These are phyloP conservation scores for Rhinogobio ventralis DNA, from an alignment of 2,797 vertebrate genomes.

Conservation along the genomic window DNA sequence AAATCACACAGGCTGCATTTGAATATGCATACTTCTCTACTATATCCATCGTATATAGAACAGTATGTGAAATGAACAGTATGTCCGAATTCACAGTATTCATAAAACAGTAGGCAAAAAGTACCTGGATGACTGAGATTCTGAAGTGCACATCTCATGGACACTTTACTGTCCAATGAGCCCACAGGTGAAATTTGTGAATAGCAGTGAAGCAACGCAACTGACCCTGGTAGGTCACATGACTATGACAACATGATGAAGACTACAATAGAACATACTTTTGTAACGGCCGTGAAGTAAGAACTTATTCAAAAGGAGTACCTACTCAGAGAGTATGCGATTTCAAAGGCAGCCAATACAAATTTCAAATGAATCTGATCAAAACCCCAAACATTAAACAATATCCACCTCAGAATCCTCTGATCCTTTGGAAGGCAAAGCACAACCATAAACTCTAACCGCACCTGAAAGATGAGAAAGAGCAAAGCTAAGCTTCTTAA, in stretches of 20 bases:
- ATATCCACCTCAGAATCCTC: slow-evolving; percentile 85
- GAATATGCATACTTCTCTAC: not conserved
- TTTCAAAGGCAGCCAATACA: not conserved
- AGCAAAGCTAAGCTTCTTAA: not conserved
- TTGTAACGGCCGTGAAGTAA: not conserved
- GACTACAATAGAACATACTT: not conserved
- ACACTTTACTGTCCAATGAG: not conserved
- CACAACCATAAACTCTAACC: slow-evolving; percentile 79
- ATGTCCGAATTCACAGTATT: not conserved
- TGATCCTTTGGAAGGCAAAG: slow-evolving; percentile 78
- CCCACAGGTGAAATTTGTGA: not conserved
- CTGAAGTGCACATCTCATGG: not conserved
- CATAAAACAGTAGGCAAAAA: not conserved
- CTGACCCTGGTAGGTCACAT: not conserved
- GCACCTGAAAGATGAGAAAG: slow-evolving; percentile 30
- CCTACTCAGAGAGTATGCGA: not conserved
- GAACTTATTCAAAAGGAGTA: not conserved
- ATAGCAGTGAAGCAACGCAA: not conserved
- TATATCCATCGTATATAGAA: not conserved
- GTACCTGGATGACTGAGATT: not conserved
- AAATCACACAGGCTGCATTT: not conserved
- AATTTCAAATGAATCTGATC: not conserved
- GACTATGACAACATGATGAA: not conserved
- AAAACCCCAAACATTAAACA: slow-evolving; percentile 5
- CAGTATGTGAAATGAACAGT: not conserved